Evolutionary conservation across 2,113 vertebrate genomes (phyloP), one percentile per base, ranked within the genome.

Genomic region (Acanthisitta chloris): DNA sequence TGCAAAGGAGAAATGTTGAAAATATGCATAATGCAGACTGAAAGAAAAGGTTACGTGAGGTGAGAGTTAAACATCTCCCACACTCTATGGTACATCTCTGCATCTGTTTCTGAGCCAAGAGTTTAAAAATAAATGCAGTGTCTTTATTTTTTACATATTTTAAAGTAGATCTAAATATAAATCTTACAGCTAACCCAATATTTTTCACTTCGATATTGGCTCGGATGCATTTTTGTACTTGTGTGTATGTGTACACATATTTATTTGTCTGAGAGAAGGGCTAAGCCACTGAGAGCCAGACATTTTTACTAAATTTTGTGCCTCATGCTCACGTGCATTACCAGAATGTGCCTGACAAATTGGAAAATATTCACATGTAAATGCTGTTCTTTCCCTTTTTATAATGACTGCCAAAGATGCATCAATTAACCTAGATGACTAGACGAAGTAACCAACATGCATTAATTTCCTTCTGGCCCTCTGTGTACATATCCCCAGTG

Each of bases 361-460:
- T 67, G 76, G 55, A 65, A 84, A 88, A 91, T 81, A 74, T 57
- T 93, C 73, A 64, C 29, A 29, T 71, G 15, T 51, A 83, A 86
- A 83, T 81, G 43, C n/a, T 61, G 31, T 23, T 86, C 64, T 64
- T 71, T 57, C n/a, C 51, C 28, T 78, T 80, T 95, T 52, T 61
- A 17, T 92, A 72, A 88, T 52, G 80, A 52, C n/a, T 67, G 64
- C 59, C 69, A 90, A 86, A 94, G 57, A 52, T 64, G 80, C 86
- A 88, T 88, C 88, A 93, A 69, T 96, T 95, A 96, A 79, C 90
- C 79, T 86, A 49, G 76, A 80, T 2, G 5, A 94, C 43, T 82
- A 74, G 69, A 78, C 2, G 0, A 88, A 90, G 59, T 74, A 90
- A 83, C 76, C 46, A 94, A 40, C 29, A 43, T 5, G 25, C 76